Evolutionary conservation across 2,797 vertebrate genomes (phyloP).

Genomic region (Sparidentex hasta): DNA sequence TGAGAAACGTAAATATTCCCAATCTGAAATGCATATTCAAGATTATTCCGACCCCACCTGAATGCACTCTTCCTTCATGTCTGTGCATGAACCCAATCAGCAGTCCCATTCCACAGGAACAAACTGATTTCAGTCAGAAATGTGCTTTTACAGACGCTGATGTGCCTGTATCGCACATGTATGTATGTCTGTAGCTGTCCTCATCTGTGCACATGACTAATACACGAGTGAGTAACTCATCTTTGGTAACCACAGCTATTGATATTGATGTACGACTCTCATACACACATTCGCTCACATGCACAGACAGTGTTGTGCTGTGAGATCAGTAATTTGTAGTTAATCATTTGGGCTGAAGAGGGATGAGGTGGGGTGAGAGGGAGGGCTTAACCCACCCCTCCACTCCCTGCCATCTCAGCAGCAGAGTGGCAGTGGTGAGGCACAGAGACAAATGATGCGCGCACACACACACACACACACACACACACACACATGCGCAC

Average conservation of each 20-base stretch:
- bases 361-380: conserved; percentile 86
- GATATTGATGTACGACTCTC: conserved; percentile 81
- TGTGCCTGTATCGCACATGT: not conserved
- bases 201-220: conserved; percentile 25
- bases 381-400: conserved; percentile 80
- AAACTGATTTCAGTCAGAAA: not conserved
- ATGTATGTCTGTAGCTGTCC: conserved; percentile 33
- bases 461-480: conserved; percentile 80
- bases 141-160: not conserved
- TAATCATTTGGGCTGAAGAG: conserved; percentile 92
- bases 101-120: not conserved
- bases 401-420: conserved; percentile 38
- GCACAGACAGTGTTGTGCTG: conserved; percentile 56
- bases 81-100: not conserved
- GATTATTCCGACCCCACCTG: too few species aligned
- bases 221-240: conserved; percentile 78
- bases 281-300: conserved; percentile 15
- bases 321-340: conserved; percentile 92
- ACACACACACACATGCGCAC: conserved; percentile 83
- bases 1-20: too few species aligned
- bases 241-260: conserved; percentile 68
- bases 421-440: conserved; percentile 51
- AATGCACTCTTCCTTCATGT: not conserved
- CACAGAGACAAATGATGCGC: conserved; percentile 69
- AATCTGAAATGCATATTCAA: too few species aligned